Evolutionary conservation across 2,113 vertebrate genomes (phyloP).

Genomic region (Beaufortia kweichowensis): DNA sequence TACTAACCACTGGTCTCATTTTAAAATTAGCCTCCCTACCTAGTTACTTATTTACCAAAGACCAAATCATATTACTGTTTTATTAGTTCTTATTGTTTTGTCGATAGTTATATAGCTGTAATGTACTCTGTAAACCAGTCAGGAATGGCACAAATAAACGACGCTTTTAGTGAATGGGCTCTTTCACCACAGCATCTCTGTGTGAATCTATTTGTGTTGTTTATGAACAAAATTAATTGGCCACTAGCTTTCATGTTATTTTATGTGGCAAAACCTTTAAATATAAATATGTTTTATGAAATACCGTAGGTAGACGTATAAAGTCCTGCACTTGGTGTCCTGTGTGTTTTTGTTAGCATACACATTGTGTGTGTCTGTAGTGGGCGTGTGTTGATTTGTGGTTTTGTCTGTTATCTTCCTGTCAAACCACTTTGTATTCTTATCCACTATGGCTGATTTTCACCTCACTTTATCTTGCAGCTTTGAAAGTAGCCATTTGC

Average conservation of each 20-base stretch:
- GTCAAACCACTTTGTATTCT: constrained; percentile 59
- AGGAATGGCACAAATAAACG: background rate
- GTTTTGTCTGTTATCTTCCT: constrained; percentile 38
- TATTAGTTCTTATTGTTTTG: background rate
- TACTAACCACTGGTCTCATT: background rate
- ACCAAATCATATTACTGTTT: constrained; percentile 11
- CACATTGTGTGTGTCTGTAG: background rate
- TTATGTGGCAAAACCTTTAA: background rate
- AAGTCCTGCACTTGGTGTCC: background rate
- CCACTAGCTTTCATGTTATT: background rate
- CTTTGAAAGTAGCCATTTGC: constrained; percentile 10
- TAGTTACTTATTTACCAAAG: constrained; percentile 38
- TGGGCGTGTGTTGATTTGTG: constrained; percentile 46
- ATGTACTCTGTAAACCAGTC: background rate
- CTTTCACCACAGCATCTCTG: background rate
- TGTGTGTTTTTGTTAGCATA: background rate
- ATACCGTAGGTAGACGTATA: background rate
- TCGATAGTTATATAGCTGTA: background rate
- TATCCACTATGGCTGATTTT: constrained; percentile 64
- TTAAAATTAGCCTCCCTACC: background rate
- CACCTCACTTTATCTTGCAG: constrained; percentile 56
- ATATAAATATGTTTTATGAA: background rate
- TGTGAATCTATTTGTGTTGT: background rate
- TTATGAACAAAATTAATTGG: background rate
- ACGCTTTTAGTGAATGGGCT: background rate